Base-by-base conservation (phyloP, 2,888 invertebrate species). In the Cheilosia soror region DNA sequence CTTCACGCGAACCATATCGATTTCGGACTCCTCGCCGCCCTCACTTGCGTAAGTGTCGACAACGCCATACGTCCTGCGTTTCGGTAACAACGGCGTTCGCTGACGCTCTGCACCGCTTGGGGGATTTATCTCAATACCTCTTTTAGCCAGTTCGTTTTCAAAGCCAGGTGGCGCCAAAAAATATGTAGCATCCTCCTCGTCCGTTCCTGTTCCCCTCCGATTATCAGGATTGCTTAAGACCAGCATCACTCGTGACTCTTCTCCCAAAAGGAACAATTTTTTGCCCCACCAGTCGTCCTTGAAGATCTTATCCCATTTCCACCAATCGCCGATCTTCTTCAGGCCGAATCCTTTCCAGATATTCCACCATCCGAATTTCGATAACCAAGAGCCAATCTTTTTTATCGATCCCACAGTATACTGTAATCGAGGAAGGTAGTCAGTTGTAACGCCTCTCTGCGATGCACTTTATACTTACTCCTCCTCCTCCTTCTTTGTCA, bases 361-460 rank as follows among this genome's bases (percentile, higher is more conserved):
- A 55, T 85, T 81, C 76, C 76, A 85, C 85, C 71, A 81, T 29
- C 85, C 85, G 44, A 72, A 85, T 37, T 85, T 85, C 44, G 85
- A 85, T 13, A 85, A 51, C 85, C 85, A 85, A 13, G 60, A 51
- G 27, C 85, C 85, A 4, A 85, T 13, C 57, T 85, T 81, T 51
- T 42, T 72, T 31, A 85, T 77, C 31, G 85, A 85, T 20, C 81
- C 85, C 47, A 85, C 13, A n/a, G 58, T 37, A 0, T 4, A 4
- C 85, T 85, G 29, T 7, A 63, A 72, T 11, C 33, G 15, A 53
- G 57, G 0, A 55, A 3, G 13, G 9, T n/a, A 2, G 3, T 20
- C 55, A 2, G 15, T 11, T 20, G 27, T 0, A 13, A 29, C 5
- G 25, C 25, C 0, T 1, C 37, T 2, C n/a, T 44, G 7, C 9